Evolutionary conservation across 2,113 vertebrate species (phyloP).

Genomic region (Pterophyllum scalare): DNA sequence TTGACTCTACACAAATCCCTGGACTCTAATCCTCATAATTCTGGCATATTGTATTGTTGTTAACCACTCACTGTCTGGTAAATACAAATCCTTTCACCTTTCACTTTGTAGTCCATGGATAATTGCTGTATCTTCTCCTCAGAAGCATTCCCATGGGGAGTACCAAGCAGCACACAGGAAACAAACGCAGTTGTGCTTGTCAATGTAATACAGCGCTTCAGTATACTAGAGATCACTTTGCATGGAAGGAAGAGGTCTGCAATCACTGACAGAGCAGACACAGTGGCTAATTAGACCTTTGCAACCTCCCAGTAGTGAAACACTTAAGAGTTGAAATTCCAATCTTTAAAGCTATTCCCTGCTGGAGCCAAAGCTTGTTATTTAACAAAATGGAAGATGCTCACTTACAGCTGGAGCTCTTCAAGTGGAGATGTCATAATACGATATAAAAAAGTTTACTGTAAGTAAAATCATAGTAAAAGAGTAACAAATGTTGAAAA

Average conservation of each 20-base stretch:
- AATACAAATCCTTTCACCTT: constrained; percentile 77
- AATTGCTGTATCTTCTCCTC: constrained; percentile 80
- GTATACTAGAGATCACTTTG: constrained; percentile 47
- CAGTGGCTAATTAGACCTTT: constrained; percentile 72
- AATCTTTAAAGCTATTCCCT: constrained; percentile 41
- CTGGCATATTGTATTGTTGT: constrained; percentile 76
- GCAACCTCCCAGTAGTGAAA: constrained; percentile 65
- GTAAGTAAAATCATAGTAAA: not conserved
- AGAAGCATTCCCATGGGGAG: constrained; percentile 58
- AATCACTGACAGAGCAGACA: constrained; percentile 51
- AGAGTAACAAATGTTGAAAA: not conserved
- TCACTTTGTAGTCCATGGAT: constrained; percentile 66
- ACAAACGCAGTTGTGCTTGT: constrained; percentile 51
- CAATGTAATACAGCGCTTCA: constrained; percentile 47
- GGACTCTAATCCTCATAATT: constrained; percentile 75
- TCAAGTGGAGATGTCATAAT: not conserved
- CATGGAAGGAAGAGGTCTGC: constrained; percentile 55
- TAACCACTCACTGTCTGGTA: constrained; percentile 71
- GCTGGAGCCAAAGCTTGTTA: constrained; percentile 5
- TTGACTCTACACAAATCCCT: constrained; percentile 61
- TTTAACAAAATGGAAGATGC: constrained; percentile 38
- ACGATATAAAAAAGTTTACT: not conserved
- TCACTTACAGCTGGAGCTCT: constrained; percentile 8
- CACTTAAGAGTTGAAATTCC: constrained; percentile 61
- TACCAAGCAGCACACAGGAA: constrained; percentile 63